A percentile compares a stretch with the other conserved stretches of the same genome.
These are phyloP conservation scores for Alauda arvensis DNA, from an alignment of 2,797 vertebrate species.

Conservation along the genomic window DNA sequence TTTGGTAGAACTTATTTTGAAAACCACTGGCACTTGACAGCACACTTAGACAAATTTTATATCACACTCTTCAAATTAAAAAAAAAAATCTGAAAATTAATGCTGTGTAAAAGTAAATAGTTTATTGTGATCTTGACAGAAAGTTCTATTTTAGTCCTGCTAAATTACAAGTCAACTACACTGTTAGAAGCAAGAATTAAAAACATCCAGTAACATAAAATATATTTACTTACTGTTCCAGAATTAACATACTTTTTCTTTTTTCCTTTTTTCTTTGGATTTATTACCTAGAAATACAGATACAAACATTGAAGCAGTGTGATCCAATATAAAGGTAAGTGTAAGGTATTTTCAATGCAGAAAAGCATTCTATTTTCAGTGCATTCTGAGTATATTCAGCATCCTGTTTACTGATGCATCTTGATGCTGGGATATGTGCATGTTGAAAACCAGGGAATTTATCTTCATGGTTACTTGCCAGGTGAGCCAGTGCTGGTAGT, in stretches of 20 bases:
- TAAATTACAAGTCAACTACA: neutral
- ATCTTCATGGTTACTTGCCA: neutral
- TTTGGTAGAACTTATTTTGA: neutral
- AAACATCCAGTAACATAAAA: slow-evolving; percentile 7
- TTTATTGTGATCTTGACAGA: neutral
- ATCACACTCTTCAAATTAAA: neutral
- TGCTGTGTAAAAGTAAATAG: neutral
- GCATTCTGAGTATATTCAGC: neutral
- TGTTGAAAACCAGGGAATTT: neutral
- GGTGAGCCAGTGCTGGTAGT: neutral
- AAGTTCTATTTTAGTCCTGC: neutral
- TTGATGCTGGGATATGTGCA: neutral
- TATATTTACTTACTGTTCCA: slow-evolving; percentile 86
- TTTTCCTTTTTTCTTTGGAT: slow-evolving; percentile 94
- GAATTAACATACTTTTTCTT: slow-evolving; percentile 98
- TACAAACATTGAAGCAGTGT: slow-evolving; percentile 4
- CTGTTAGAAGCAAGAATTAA: neutral
- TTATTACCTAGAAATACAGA: slow-evolving; percentile 85
- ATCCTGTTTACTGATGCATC: neutral
- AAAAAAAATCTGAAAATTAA: neutral
- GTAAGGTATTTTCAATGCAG: neutral
- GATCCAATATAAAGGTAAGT: neutral
- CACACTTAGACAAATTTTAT: neutral
- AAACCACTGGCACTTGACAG: neutral
- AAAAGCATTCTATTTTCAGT: neutral